A percentile compares a stretch with the other conserved stretches of the same genome.
Evolutionary conservation across 2,888 invertebrate species (phyloP).

Genomic region (Cheilosia urbana): DNA sequence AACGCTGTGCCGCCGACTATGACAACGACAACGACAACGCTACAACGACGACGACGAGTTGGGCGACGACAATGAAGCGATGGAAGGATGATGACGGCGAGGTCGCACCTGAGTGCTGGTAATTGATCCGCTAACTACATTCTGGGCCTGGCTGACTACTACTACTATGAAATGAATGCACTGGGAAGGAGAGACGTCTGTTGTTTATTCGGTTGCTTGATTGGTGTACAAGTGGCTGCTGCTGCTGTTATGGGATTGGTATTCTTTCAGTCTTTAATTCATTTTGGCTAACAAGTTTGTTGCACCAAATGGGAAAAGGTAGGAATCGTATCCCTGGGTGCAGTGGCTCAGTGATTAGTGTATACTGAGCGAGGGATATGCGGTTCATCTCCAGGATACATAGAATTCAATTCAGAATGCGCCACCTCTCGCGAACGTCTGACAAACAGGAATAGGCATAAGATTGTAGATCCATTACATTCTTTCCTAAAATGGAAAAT

Average conservation of each 20-base stretch:
- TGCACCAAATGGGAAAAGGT: background rate
- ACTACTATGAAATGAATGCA: no score
- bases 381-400: no score
- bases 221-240: slow-evolving; percentile 29
- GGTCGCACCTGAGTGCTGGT: slow-evolving; percentile 73
- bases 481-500: no score
- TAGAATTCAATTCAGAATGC: no score
- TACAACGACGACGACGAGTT: background rate
- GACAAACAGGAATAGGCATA: no score
- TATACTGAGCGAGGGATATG: no score
- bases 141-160: slow-evolving; percentile 16
- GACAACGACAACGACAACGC: background rate
- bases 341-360: background rate
- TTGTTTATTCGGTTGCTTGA: slow-evolving; percentile 48
- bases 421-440: no score
- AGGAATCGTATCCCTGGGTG: background rate
- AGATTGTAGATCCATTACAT: no score
- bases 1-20: slow-evolving; percentile 15
- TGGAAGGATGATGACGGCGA: slow-evolving; percentile 49
- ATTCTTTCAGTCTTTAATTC: slow-evolving; percentile 13
- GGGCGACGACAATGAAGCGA: background rate
- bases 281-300: slow-evolving; percentile 4
- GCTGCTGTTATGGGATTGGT: slow-evolving; percentile 9
- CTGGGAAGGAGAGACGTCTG: slow-evolving; percentile 24
- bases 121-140: slow-evolving; percentile 69